Percentiles rank a stretch among this genome's conserved stretches.
Conservation (phyloP, 2,888 invertebrate genomes). For the Phyllotreta cruciferae region DNA sequence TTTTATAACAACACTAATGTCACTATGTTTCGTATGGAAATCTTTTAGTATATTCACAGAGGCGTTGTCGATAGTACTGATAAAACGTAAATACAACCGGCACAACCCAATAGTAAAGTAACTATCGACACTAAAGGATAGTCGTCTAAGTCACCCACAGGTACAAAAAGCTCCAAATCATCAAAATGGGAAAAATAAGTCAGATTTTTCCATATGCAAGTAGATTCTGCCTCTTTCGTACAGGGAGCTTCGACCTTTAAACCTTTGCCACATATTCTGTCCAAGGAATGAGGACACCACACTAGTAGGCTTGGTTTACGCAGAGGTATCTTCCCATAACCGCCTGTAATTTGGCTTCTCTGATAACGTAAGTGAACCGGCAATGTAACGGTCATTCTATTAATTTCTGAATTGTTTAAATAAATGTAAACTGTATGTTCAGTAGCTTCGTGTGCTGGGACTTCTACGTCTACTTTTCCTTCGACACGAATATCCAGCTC, state of each 20-base stretch:
- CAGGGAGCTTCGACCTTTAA: slow-evolving; percentile 57
- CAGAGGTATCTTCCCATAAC: slow-evolving; percentile 57
- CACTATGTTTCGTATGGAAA: too few species aligned
- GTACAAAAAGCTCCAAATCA: slow-evolving; percentile 57
- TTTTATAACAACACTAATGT: not conserved
- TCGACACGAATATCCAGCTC: slow-evolving; percentile 49
- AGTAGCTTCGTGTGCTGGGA: slow-evolving; percentile 56
- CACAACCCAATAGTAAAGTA: slow-evolving; percentile 59
- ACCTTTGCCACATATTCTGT: slow-evolving; percentile 51
- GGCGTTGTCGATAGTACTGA: slow-evolving; percentile 54
- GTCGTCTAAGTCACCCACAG: slow-evolving; percentile 60
- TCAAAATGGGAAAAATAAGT: slow-evolving; percentile 60
- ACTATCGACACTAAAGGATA: slow-evolving; percentile 59
- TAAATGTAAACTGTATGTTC: slow-evolving; percentile 56
- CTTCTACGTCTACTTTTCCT: slow-evolving; percentile 59
- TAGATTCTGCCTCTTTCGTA: slow-evolving; percentile 44
- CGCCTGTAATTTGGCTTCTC: slow-evolving; percentile 59
- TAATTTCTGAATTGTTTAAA: slow-evolving; percentile 48
- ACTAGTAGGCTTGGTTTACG: slow-evolving; percentile 55
- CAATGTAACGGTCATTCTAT: slow-evolving; percentile 53
- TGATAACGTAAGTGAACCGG: slow-evolving; percentile 64
- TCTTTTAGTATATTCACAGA: slow-evolving; percentile 36
- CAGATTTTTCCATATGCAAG: slow-evolving; percentile 58
- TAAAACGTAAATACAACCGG: slow-evolving; percentile 60
- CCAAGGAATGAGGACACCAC: slow-evolving; percentile 49